phyloP scores from a whole-genome alignment of 2,113 vertebrate species.

The Ariopsis seemanni region DNA sequence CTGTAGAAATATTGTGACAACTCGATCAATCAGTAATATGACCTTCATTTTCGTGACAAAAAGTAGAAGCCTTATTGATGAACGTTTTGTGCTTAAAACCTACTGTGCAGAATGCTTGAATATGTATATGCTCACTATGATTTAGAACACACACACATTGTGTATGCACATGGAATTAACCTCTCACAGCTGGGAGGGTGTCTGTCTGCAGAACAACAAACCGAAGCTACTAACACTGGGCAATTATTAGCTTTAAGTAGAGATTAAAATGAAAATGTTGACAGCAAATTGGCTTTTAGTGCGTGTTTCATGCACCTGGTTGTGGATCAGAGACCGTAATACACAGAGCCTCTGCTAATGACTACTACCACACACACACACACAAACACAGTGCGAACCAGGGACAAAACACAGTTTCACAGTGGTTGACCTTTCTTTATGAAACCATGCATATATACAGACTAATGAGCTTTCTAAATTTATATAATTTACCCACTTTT shows the following conservation, averaged over 20 bases:
- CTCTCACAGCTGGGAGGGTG: slow-evolving; percentile 33
- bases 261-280: slow-evolving; percentile 69
- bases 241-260: slow-evolving; percentile 70
- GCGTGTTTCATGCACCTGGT: slow-evolving; percentile 60
- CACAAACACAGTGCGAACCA: slow-evolving; percentile 13
- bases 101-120: neutral
- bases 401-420: slow-evolving; percentile 26
- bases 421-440: slow-evolving; percentile 42
- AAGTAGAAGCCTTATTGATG: neutral
- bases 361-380: neutral
- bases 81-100: neutral
- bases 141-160: slow-evolving; percentile 8
- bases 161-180: slow-evolving; percentile 22
- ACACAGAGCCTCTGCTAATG: slow-evolving; percentile 45
- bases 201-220: slow-evolving; percentile 55
- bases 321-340: slow-evolving; percentile 62
- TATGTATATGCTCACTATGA: neutral
- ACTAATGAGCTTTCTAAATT: slow-evolving; percentile 65
- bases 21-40: neutral
- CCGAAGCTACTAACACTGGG: slow-evolving; percentile 48
- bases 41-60: neutral
- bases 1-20: slow-evolving; percentile 29
- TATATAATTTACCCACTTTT: slow-evolving; percentile 52
- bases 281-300: slow-evolving; percentile 67
- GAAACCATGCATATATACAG: slow-evolving; percentile 43